Evolutionary conservation across 1,140 invertebrate species (phyloP).

Genomic region (Laupala kohalensis): DNA sequence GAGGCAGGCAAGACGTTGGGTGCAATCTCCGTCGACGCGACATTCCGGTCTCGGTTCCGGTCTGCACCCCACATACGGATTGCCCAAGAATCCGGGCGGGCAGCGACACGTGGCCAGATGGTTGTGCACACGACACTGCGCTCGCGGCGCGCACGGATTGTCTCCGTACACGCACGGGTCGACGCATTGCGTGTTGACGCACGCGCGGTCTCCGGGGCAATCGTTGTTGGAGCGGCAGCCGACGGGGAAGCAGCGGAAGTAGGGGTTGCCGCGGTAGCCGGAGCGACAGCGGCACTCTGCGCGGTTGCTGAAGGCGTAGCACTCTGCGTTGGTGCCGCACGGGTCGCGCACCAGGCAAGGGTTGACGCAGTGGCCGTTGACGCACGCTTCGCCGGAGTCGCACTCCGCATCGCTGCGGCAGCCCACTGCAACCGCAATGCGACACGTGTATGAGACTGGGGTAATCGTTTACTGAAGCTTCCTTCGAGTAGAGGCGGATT

Average conservation of each 20-base stretch:
- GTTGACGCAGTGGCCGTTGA: conserved; percentile 72
- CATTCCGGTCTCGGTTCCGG: conserved; percentile 61
- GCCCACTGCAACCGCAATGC: conserved; percentile 44
- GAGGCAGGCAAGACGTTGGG: conserved; percentile 63
- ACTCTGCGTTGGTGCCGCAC: conserved; percentile 76
- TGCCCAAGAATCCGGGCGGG: conserved; percentile 50
- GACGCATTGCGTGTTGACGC: conserved; percentile 72
- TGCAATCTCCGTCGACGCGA: conserved; percentile 65
- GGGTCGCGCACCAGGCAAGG: conserved; percentile 63
- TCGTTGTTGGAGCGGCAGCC: conserved; percentile 82
- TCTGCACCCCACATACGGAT: conserved; percentile 67
- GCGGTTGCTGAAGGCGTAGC: conserved; percentile 56
- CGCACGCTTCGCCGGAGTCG: conserved; percentile 59
- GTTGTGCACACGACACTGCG: conserved; percentile 66
- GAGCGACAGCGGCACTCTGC: conserved; percentile 65
- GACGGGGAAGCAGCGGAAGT: conserved; percentile 57
- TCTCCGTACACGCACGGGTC: conserved; percentile 67
- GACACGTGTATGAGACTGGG: conserved; percentile 13
- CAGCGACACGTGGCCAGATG: conserved; percentile 75
- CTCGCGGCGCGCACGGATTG: conserved; percentile 59
- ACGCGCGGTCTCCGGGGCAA: conserved; percentile 70
- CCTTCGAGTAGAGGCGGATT: no score
- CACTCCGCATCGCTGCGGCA: conserved; percentile 70
- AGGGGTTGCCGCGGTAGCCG: conserved; percentile 70
- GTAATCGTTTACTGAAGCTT: no score